Conservation (phyloP, 2,888 invertebrate genomes). For the Polymixis flavicincta region DNA sequence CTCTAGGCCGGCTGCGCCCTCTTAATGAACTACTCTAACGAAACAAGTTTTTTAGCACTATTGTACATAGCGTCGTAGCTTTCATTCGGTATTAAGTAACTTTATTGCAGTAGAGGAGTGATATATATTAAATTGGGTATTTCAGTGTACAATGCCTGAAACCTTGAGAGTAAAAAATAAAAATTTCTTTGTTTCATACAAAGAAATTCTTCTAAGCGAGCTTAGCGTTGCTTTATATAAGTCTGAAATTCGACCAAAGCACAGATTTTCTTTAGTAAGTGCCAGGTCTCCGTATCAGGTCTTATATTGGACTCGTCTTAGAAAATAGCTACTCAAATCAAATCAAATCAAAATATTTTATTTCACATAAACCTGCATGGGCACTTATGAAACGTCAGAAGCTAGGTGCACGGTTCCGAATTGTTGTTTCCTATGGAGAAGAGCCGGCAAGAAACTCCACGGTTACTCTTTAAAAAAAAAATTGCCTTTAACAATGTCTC, state of each 20-base stretch:
- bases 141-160: background rate
- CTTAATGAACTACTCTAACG: constrained; percentile 86
- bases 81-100: constrained; percentile 55
- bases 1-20: constrained; percentile 78
- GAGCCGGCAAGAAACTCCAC: too few species aligned
- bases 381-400: too few species aligned
- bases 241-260: background rate
- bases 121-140: constrained; percentile 35
- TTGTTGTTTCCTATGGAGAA: too few species aligned
- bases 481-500: too few species aligned
- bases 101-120: constrained; percentile 25
- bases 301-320: background rate
- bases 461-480: too few species aligned
- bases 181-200: background rate
- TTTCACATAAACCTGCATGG: too few species aligned
- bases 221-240: background rate
- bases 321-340: background rate
- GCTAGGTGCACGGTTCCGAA: too few species aligned
- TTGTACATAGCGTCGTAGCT: constrained; percentile 66
- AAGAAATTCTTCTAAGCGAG: background rate
- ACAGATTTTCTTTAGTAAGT: background rate
- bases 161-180: background rate
- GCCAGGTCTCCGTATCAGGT: background rate
- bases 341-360: too few species aligned
- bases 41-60: constrained; percentile 83